These are phyloP conservation scores for Circaetus cinerascens DNA, from an alignment of 2,113 vertebrate genomes.

Conservation along the genomic window DNA sequence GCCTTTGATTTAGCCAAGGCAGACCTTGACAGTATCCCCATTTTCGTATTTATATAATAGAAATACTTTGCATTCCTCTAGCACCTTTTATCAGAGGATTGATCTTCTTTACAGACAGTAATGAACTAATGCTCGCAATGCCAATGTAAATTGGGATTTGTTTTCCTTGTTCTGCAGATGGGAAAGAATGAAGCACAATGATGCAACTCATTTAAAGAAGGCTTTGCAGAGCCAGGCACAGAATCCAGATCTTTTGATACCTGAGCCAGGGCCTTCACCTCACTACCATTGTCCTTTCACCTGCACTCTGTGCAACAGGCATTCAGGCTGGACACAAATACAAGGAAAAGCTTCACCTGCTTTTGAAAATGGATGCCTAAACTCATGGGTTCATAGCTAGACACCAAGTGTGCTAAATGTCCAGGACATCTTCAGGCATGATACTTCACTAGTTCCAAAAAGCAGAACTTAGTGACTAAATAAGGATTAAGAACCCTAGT, in stretches of 20 bases:
- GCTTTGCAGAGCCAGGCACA: not conserved
- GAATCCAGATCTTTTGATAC: not conserved
- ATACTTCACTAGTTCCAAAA: not conserved
- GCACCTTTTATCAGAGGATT: constrained; percentile 25
- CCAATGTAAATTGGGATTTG: constrained; percentile 26
- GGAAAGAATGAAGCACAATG: constrained; percentile 37
- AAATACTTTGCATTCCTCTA: constrained; percentile 8
- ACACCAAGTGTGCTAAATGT: not conserved
- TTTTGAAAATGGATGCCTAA: not conserved
- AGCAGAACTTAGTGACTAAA: not conserved
- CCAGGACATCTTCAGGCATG: not conserved
- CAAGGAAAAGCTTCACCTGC: not conserved
- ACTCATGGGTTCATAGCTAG: not conserved
- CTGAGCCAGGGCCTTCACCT: not conserved
- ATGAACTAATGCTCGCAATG: not conserved
- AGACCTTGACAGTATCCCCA: not conserved
- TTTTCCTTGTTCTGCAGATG: constrained; percentile 24
- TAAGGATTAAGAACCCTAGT: not conserved
- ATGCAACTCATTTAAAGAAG: constrained; percentile 16
- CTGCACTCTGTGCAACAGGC: not conserved
- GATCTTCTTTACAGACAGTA: constrained; percentile 7
- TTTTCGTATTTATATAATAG: not conserved
- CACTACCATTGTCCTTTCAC: not conserved
- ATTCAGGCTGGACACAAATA: not conserved
- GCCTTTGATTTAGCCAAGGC: not conserved